These are phyloP conservation scores for Amniataba percoides DNA, from an alignment of 2,797 vertebrate genomes.

Conservation along the genomic window DNA sequence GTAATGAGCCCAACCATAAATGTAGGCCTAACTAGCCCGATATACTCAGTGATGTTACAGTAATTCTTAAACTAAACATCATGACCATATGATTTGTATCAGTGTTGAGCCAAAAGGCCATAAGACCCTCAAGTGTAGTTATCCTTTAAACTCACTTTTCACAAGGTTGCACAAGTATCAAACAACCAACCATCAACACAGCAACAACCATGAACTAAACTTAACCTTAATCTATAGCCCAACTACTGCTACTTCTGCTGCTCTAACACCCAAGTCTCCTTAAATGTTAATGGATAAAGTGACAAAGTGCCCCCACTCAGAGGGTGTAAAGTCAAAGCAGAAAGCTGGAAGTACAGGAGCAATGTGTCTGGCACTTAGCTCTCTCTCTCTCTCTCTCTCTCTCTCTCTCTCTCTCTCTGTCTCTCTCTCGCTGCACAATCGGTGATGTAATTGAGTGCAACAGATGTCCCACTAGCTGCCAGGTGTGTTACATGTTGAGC, in stretches of 20 bases:
- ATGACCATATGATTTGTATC: no score
- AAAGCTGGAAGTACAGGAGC: not conserved
- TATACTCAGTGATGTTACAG: no score
- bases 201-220: not conserved
- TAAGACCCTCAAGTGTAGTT: no score
- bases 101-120: no score
- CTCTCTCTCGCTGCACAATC: not conserved
- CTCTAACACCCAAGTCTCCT: not conserved
- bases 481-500: conserved; percentile 64
- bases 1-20: no score
- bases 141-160: no score
- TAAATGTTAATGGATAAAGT: conserved; percentile 16
- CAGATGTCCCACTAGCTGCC: conserved; percentile 77
- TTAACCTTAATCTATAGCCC: not conserved
- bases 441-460: conserved; percentile 84
- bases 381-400: not conserved
- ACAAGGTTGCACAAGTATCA: no score
- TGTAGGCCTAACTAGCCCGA: no score
- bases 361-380: not conserved
- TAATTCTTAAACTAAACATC: no score
- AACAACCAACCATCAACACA: no score
- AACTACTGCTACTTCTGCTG: not conserved
- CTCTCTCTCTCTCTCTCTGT: not conserved
- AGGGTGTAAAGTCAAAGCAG: conserved; percentile 17
- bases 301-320: conserved; percentile 6